Evolutionary conservation across 2,113 vertebrate species (phyloP), one percentile per base, ranked within the genome.

Genomic region (Anas platyrhynchos): DNA sequence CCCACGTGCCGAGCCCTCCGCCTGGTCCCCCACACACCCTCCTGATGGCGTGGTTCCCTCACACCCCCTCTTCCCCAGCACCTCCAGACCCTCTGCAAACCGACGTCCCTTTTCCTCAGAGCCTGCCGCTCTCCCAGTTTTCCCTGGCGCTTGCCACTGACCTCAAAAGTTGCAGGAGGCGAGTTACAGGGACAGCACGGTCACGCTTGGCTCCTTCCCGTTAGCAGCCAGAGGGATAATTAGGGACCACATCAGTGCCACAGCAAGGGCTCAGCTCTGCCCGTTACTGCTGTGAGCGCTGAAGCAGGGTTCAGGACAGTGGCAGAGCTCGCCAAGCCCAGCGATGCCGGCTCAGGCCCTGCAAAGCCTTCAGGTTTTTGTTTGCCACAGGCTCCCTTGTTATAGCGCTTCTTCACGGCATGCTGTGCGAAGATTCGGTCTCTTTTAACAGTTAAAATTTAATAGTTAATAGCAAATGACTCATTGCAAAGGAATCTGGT

Each of bases 391-490:
- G 59, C 54, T 80, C 73, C 82, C 88, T 88, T 83, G 88, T 26
- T 89, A 52, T 3, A n/a, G 27, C 85, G 62, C 72, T 79, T 13
- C 43, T 59, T 75, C 74, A 16, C 74, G 66, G 86, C 3, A 2
- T 2, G 52, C 56, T 76, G 21, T 29, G 22, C 73, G 50, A 56
- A 66, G 87, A 74, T 38, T 41, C 41, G 8, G 66, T 58, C 89
- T 85, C 95, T 89, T 72, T 22, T 4, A 81, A 96, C 89, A 95
- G 91, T 96, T 96, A 96, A 96, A 96, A 93, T 94, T 91, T 95
- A 95, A 95, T 86, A 89, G 96, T 92, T 96, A 96, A 91, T 85
- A 93, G 96, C 94, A 79, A 89, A 62, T 97, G 96, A 97, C 58
- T 97, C 96, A 97, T 79, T 92, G 72, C 50, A n/a, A 16, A 86